A percentile compares a stretch with the other conserved stretches of the same genome.
Evolutionary conservation across 2,888 invertebrate species (phyloP).

Genomic region (Elegia similella): DNA sequence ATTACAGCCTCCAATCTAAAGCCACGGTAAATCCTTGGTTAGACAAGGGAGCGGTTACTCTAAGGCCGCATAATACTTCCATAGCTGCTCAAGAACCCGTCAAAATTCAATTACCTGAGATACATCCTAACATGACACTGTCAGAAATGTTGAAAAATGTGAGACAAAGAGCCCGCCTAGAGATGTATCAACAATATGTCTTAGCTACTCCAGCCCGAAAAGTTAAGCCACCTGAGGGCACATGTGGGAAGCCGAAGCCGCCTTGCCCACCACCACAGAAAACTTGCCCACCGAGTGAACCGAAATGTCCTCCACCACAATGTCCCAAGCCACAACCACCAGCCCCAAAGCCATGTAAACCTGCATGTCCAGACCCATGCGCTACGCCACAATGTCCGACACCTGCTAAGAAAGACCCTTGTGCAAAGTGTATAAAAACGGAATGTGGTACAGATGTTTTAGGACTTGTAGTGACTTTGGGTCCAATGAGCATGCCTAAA

Average conservation of each 20-base stretch:
- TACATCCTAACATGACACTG: constrained; percentile 33
- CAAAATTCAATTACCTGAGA: not conserved
- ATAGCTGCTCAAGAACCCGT: not conserved
- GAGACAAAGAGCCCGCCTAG: constrained; percentile 40
- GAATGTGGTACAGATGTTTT: constrained; percentile 20
- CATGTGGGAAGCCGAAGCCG: constrained; percentile 31
- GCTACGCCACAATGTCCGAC: constrained; percentile 23
- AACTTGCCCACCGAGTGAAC: constrained; percentile 32
- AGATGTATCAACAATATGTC: constrained; percentile 28
- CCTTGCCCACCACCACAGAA: constrained; percentile 33
- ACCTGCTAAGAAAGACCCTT: constrained; percentile 28
- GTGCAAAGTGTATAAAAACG: constrained; percentile 28
- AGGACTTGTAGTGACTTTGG: constrained; percentile 20
- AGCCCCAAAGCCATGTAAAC: constrained; percentile 32
- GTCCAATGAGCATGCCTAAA: constrained; percentile 17
- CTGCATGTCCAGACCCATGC: constrained; percentile 25
- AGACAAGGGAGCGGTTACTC: constrained; percentile 19
- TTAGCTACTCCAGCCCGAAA: constrained; percentile 23
- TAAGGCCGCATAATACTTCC: not conserved
- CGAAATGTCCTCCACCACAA: constrained; percentile 14
- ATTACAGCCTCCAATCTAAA: not conserved
- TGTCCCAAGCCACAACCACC: constrained; percentile 29
- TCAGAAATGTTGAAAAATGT: constrained; percentile 50
- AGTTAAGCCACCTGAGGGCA: constrained; percentile 29
- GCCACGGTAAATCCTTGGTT: constrained; percentile 14